These are phyloP conservation scores for Eonycteris spelaea DNA, from an alignment of 2,113 vertebrate genomes.

Conservation along the genomic window DNA sequence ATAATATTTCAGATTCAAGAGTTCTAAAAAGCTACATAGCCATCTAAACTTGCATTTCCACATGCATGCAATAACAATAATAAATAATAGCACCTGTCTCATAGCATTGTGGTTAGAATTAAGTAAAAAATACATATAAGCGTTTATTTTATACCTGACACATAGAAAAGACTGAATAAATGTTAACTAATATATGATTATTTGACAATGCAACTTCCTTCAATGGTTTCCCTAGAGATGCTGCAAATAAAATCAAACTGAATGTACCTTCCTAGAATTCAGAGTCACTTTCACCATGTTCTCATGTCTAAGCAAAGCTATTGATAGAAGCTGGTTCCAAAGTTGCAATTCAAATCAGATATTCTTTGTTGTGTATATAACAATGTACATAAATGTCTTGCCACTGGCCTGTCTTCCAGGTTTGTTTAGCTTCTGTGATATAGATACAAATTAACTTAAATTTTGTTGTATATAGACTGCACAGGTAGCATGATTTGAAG, in stretches of 20 bases:
- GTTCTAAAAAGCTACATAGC: background rate
- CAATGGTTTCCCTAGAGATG: background rate
- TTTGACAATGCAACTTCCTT: background rate
- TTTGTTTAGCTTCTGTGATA: background rate
- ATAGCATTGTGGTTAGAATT: background rate
- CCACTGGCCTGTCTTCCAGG: too few species aligned
- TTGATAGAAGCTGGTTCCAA: background rate
- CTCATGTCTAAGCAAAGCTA: background rate
- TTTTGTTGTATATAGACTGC: background rate
- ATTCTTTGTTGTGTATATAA: background rate
- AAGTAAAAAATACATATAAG: background rate
- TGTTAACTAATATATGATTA: background rate
- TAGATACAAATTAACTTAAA: background rate
- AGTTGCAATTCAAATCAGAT: background rate
- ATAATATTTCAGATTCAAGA: background rate
- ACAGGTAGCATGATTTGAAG: background rate
- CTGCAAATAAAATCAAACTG: background rate
- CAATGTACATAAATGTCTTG: background rate
- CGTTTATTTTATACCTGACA: background rate
- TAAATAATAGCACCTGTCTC: background rate
- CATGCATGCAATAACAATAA: background rate
- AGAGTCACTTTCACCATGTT: background rate
- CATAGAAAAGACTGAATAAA: background rate
- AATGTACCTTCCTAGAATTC: background rate
- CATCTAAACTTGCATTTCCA: constrained; percentile 11